Evolutionary conservation across 2,888 invertebrate genomes (phyloP).

Genomic region (Dicycla oo): DNA sequence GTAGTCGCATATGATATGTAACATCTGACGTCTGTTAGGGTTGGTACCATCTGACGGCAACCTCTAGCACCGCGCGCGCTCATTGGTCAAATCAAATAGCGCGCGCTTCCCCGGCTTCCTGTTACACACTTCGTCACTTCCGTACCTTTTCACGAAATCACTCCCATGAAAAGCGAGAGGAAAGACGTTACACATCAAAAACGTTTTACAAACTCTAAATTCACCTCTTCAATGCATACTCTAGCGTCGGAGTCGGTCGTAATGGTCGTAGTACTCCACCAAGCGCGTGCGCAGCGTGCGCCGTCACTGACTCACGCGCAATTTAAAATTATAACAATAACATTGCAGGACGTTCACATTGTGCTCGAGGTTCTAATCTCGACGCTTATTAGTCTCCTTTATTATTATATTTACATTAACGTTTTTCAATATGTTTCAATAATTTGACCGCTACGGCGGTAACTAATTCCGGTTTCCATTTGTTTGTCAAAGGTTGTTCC

Average conservation of each 20-base stretch:
- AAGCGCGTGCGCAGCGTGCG: conserved; percentile 44
- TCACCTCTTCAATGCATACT: conserved; percentile 24
- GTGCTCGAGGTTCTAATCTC: conserved; percentile 75
- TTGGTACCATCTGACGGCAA: too few relatives aligned
- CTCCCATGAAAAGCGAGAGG: too few relatives aligned
- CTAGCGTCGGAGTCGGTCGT: not conserved
- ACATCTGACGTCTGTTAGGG: too few relatives aligned
- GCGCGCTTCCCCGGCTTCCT: too few relatives aligned
- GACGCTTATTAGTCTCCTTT: conserved; percentile 69
- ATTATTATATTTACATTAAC: conserved; percentile 66
- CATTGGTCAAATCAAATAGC: too few relatives aligned
- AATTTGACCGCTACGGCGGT: conserved; percentile 66
- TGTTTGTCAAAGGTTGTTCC: conserved; percentile 69
- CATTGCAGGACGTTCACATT: conserved; percentile 68
- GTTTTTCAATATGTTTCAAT: conserved; percentile 61
- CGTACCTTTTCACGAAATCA: too few relatives aligned
- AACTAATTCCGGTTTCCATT: conserved; percentile 75
- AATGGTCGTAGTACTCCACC: not conserved
- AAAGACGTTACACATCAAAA: too few relatives aligned
- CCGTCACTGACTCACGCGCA: conserved; percentile 66
- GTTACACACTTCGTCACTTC: too few relatives aligned
- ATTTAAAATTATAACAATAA: conserved; percentile 71
- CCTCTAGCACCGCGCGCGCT: too few relatives aligned
- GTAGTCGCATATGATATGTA: too few relatives aligned
- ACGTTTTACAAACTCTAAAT: not conserved